These are phyloP conservation scores for Drosophila nigromelanica DNA, from an alignment of 1,140 invertebrate genomes.

Conservation along the genomic window DNA sequence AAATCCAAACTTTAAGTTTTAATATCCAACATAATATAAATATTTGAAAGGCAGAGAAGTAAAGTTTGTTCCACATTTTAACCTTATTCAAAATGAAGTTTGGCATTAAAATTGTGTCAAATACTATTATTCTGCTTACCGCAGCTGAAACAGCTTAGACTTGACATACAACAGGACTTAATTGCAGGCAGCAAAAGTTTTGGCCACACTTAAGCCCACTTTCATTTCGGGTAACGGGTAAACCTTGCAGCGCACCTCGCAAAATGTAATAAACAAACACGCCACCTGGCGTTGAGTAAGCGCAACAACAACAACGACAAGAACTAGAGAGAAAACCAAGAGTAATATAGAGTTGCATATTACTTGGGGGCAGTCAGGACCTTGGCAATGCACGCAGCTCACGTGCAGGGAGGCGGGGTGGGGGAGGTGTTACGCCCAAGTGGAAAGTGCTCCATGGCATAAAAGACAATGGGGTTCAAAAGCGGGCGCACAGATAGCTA, in stretches of 20 bases:
- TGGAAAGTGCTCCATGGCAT: constrained; percentile 16
- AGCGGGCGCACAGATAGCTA: constrained; percentile 31
- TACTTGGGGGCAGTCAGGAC: constrained; percentile 27
- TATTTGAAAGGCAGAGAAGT: too few species aligned
- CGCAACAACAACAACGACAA: neutral
- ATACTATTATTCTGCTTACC: neutral
- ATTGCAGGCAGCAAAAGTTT: constrained; percentile 9
- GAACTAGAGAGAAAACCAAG: neutral
- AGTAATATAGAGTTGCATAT: constrained; percentile 23
- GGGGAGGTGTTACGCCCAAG: neutral
- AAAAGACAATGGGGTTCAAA: constrained; percentile 46
- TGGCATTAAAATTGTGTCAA: neutral
- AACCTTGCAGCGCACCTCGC: constrained; percentile 33
- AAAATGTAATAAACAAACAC: constrained; percentile 51
- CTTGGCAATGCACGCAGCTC: constrained; percentile 36
- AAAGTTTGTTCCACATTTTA: too few species aligned
- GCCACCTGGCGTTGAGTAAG: constrained; percentile 33
- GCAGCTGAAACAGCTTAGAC: neutral
- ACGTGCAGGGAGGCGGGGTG: neutral
- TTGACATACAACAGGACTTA: constrained; percentile 1
- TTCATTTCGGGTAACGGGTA: constrained; percentile 6
- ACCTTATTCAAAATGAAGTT: too few species aligned
- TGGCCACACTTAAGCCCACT: constrained; percentile 9
- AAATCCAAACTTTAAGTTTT: too few species aligned
- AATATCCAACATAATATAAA: too few species aligned